These are phyloP conservation scores for Trematocara nigrifrons DNA, from an alignment of 2,113 vertebrate species.

Conservation along the genomic window DNA sequence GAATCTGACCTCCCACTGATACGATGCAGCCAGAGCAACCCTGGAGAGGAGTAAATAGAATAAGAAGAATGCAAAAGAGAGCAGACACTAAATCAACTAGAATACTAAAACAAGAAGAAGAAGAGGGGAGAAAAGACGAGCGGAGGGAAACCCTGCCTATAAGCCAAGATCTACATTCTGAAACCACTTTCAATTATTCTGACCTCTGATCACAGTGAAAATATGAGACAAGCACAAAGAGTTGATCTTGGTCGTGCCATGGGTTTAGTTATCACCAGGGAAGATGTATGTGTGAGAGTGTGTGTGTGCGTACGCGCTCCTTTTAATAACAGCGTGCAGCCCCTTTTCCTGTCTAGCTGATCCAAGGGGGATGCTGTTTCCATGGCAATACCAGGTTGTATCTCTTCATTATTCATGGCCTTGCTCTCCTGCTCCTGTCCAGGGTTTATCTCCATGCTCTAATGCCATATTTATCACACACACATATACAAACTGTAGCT, in stretches of 20 bases:
- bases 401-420: conserved; percentile 66
- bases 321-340: conserved; percentile 42
- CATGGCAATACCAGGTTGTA: conserved; percentile 64
- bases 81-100: not conserved
- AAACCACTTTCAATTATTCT: not conserved
- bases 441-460: conserved; percentile 55
- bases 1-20: conserved; percentile 93
- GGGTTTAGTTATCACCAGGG: not conserved
- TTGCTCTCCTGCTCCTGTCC: conserved; percentile 46
- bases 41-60: conserved; percentile 53
- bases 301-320: not conserved
- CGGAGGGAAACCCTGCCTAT: not conserved
- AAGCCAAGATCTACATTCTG: not conserved
- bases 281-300: not conserved
- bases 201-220: conserved; percentile 21
- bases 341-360: conserved; percentile 24
- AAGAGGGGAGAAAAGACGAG: not conserved
- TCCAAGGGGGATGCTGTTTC: conserved; percentile 57
- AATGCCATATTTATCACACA: conserved; percentile 49
- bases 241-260: not conserved
- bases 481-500: conserved; percentile 13
- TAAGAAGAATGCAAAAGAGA: not conserved
- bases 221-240: conserved; percentile 11
- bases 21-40: conserved; percentile 86
- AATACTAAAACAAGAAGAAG: not conserved